Evolutionary conservation across 2,888 invertebrate species (phyloP).

Genomic region (Laspeyria flexula): DNA sequence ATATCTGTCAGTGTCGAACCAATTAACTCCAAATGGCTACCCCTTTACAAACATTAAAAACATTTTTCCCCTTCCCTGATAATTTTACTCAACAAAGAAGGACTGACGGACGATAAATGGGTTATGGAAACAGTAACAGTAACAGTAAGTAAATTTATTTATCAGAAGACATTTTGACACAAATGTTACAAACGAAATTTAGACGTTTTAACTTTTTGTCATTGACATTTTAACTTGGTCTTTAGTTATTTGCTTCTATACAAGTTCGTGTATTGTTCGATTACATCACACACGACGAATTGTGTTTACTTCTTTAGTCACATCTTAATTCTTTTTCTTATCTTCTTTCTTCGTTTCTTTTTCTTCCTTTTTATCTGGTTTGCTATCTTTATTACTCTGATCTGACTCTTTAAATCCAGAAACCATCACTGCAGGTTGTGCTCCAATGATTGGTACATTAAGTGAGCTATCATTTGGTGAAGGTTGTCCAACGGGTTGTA

Average conservation of each 20-base stretch:
- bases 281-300: too few species aligned
- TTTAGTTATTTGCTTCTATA: too few species aligned
- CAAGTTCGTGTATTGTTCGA: background rate
- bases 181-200: too few species aligned
- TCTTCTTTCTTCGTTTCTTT: constrained; percentile 1
- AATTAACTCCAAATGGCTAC: constrained; percentile 3
- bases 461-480: background rate
- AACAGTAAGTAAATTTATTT: constrained; percentile 1
- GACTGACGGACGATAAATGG: background rate
- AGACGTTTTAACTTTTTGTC: too few species aligned
- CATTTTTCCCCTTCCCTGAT: background rate
- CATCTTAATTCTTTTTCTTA: constrained; percentile 7
- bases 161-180: too few species aligned
- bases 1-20: constrained; percentile 6
- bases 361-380: background rate
- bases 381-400: background rate
- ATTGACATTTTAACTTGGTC: too few species aligned
- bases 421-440: constrained; percentile 36
- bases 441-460: constrained; percentile 6
- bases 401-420: constrained; percentile 24
- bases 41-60: background rate
- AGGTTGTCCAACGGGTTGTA: background rate
- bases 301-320: background rate
- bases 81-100: constrained; percentile 1
- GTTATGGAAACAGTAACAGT: background rate